These are phyloP conservation scores for Xestobium rufovillosum DNA, from an alignment of 2,888 invertebrate genomes.

Conservation along the genomic window DNA sequence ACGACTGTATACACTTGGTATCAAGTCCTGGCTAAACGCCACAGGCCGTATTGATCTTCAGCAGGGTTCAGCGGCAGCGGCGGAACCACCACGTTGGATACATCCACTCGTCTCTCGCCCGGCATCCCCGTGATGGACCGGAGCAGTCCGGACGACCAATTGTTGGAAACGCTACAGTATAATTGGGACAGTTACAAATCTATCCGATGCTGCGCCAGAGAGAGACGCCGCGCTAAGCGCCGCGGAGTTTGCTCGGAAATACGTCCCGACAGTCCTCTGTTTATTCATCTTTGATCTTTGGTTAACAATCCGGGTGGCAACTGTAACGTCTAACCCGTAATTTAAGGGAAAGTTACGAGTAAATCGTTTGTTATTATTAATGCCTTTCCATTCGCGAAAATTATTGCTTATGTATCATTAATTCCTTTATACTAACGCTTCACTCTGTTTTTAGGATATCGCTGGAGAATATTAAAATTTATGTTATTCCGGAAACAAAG, in stretches of 20 bases:
- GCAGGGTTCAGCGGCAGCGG: slow-evolving; percentile 27
- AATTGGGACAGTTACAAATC: no score
- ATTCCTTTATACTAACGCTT: no score
- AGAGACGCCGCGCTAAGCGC: slow-evolving; percentile 10
- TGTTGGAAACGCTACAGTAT: no score
- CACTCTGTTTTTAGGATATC: no score
- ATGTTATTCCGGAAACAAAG: no score
- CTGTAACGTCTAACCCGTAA: slow-evolving; percentile 26
- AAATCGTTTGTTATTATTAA: no score
- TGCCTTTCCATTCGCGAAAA: no score
- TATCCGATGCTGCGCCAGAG: no score
- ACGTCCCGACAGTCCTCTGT: slow-evolving; percentile 32
- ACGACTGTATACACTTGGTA: slow-evolving; percentile 24
- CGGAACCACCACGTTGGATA: slow-evolving; percentile 16
- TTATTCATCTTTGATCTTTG: slow-evolving; percentile 37
- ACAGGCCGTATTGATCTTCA: slow-evolving; percentile 31
- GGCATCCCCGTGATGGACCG: no score
- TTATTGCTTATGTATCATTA: no score
- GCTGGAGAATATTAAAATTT: no score
- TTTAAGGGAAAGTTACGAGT: slow-evolving; percentile 26
- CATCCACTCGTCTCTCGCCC: slow-evolving; percentile 6
- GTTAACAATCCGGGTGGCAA: slow-evolving; percentile 34
- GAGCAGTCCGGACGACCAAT: no score
- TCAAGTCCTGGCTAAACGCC: slow-evolving; percentile 30
- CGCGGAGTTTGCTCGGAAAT: slow-evolving; percentile 10